Base-by-base conservation (phyloP, 2,888 invertebrate species). In the Copidosoma aretas region DNA sequence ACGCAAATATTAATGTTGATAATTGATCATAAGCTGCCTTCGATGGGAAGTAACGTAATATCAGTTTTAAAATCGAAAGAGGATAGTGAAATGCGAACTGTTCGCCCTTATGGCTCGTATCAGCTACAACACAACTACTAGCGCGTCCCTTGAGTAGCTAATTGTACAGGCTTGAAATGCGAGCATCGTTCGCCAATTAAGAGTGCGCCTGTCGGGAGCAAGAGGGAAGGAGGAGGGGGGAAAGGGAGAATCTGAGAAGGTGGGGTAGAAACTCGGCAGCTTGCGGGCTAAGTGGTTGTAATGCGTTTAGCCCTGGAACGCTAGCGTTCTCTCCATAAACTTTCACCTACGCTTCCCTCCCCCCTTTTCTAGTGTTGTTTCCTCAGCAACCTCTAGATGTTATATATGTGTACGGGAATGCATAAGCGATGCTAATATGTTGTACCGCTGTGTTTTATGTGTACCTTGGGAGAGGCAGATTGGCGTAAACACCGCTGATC, bases 271-370 rank as follows among this genome's bases (percentile, higher is more conserved):
- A 77, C 76, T 75, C 77, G 77, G 78, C 79, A 78, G 80, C 79
- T 81, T 79, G 79, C 71, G 77, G 78, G 75, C 77, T 78, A 79
- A 81, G 81, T 79, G 79, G 78, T 79, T 79, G 78, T 81, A 81
- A 81, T 80, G 80, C 79, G 78, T 81, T 80, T 78, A 80, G 75
- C 75, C 70, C n/a, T 39, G 39, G 75, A 77, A 78, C 77, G 10
- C 41, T 22, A 41, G 25, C 4, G 32, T 32, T 32, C 19, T 43
- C 46, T 22, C 1, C 43, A 8, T 32, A 32, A 21, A 24, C 56
- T 25, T 58, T 15, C 14, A 5, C 25, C 59, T 24, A 52, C 43
- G 51, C 52, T 32, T 25, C 24, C 49, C 24, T 14, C 25, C 53
- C 32, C 22, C 56, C 25, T 19, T 17, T 25, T 25, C 56, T 39